A percentile compares a stretch with the other conserved stretches of the same genome.
Conservation (phyloP, 2,113 vertebrate genomes). For the Mesocricetus auratus region DNA sequence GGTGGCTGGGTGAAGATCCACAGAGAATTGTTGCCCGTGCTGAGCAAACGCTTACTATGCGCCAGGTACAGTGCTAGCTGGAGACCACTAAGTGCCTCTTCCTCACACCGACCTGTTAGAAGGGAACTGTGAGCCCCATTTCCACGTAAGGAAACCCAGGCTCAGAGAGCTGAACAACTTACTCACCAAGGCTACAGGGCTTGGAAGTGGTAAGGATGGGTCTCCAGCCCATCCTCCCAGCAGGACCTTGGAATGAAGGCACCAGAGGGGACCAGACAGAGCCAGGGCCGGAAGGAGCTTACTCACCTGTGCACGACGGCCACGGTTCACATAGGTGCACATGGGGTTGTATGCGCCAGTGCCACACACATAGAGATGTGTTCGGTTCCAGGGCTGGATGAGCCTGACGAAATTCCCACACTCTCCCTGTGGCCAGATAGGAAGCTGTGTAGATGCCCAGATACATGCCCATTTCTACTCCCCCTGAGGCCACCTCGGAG, state of each 20-base stretch:
- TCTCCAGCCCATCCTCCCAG: constrained; percentile 40
- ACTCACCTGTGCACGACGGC: constrained; percentile 98
- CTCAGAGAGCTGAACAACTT: constrained; percentile 3
- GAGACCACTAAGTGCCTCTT: constrained; percentile 24
- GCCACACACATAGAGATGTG: constrained; percentile 98
- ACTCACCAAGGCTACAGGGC: constrained; percentile 64
- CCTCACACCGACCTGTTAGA: constrained; percentile 68
- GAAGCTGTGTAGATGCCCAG: constrained; percentile 31
- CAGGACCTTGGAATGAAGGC: constrained; percentile 17
- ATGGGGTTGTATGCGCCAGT: constrained; percentile 98
- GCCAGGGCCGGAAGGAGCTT: constrained; percentile 69
- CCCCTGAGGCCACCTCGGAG: background rate
- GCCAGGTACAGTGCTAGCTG: constrained; percentile 39
- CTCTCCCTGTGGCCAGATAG: constrained; percentile 91
- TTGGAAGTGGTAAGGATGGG: constrained; percentile 43
- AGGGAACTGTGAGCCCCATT: constrained; percentile 49
- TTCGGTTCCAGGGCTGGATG: constrained; percentile 99
- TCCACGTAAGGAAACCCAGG: background rate
- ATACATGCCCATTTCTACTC: rapidly evolving
- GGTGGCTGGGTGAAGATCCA: background rate
- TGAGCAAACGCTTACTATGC: background rate
- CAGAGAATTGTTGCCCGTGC: background rate
- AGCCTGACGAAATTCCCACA: constrained; percentile 99
- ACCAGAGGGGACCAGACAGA: constrained; percentile 25
- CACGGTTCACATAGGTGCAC: constrained; percentile 97